Percentiles rank a stretch among this genome's conserved stretches.
Evolutionary conservation across 2,888 invertebrate species (phyloP).

Genomic region (Euphydryas editha): DNA sequence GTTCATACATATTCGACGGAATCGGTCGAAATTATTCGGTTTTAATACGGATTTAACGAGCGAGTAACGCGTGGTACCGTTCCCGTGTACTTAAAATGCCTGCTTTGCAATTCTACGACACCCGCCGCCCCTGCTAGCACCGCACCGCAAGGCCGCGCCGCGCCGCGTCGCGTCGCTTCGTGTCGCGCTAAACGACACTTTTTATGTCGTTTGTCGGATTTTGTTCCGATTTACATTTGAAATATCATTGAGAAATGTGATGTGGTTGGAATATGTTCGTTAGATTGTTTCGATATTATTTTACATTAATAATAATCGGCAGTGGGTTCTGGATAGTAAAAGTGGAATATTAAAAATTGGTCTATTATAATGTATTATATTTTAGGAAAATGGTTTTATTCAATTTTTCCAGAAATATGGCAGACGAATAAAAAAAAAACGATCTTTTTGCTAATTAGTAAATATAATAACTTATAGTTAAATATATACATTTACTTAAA

Average conservation of each 20-base stretch:
- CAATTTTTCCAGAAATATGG: too few relatives aligned
- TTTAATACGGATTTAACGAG: slow-evolving; percentile 25
- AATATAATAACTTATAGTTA: too few relatives aligned
- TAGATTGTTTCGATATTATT: neutral
- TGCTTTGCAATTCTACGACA: slow-evolving; percentile 33
- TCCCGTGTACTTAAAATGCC: slow-evolving; percentile 20
- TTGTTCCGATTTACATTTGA: slow-evolving; percentile 7
- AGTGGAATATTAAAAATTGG: too few relatives aligned
- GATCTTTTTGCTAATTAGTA: too few relatives aligned
- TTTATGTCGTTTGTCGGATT: slow-evolving; percentile 21
- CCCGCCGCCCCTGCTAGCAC: neutral
- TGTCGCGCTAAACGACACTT: slow-evolving; percentile 13
- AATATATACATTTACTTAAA: too few relatives aligned
- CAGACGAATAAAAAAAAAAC: too few relatives aligned
- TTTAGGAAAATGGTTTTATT: too few relatives aligned
- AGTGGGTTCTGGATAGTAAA: too few relatives aligned
- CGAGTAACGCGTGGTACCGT: slow-evolving; percentile 14
- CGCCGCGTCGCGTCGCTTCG: neutral
- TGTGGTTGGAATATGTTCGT: too few relatives aligned
- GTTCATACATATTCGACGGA: slow-evolving; percentile 17
- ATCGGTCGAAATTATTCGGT: slow-evolving; percentile 5
- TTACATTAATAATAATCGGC: neutral
- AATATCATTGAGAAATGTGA: neutral
- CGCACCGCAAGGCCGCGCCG: neutral
- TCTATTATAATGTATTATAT: too few relatives aligned